A percentile compares a stretch with the other conserved stretches of the same genome.
Evolutionary conservation across 2,888 invertebrate genomes (phyloP).

Genomic region (Macropis europaea): DNA sequence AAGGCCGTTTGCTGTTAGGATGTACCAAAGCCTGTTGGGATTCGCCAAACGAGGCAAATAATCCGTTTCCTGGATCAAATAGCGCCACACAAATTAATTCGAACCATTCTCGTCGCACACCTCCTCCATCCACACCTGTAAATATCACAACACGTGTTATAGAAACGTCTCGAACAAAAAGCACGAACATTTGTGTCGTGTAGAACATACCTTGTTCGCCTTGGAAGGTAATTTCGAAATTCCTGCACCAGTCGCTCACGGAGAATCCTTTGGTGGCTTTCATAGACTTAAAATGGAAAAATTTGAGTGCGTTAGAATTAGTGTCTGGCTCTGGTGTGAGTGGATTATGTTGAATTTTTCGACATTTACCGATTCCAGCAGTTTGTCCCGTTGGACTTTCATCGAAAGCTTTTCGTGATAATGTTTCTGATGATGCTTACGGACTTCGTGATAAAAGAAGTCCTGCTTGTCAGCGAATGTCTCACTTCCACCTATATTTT

Average conservation of each 20-base stretch:
- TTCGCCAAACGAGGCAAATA: slow-evolving; percentile 93
- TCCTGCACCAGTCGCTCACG: slow-evolving; percentile 96
- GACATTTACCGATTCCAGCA: slow-evolving; percentile 86
- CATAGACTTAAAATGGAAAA: slow-evolving; percentile 82
- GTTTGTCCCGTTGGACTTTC: slow-evolving; percentile 90
- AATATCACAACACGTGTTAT: neutral
- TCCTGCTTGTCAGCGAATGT: slow-evolving; percentile 91
- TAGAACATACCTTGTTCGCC: slow-evolving; percentile 91
- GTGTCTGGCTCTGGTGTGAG: neutral
- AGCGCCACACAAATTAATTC: slow-evolving; percentile 92
- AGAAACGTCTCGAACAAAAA: too few species aligned
- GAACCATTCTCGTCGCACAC: slow-evolving; percentile 96
- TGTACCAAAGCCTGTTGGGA: slow-evolving; percentile 93
- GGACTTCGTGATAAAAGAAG: slow-evolving; percentile 87
- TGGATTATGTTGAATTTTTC: neutral
- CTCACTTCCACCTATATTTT: slow-evolving; percentile 97
- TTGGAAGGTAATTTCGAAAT: slow-evolving; percentile 95
- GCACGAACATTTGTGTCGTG: neutral
- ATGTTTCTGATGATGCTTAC: slow-evolving; percentile 92
- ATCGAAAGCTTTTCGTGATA: slow-evolving; percentile 92
- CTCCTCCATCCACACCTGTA: slow-evolving; percentile 96
- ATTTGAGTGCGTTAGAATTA: neutral
- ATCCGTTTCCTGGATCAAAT: slow-evolving; percentile 90
- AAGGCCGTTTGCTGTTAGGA: slow-evolving; percentile 90
- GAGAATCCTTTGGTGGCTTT: slow-evolving; percentile 92